Base-by-base conservation (phyloP, 2,797 vertebrate genomes). In the Toxotes lorentzi region DNA sequence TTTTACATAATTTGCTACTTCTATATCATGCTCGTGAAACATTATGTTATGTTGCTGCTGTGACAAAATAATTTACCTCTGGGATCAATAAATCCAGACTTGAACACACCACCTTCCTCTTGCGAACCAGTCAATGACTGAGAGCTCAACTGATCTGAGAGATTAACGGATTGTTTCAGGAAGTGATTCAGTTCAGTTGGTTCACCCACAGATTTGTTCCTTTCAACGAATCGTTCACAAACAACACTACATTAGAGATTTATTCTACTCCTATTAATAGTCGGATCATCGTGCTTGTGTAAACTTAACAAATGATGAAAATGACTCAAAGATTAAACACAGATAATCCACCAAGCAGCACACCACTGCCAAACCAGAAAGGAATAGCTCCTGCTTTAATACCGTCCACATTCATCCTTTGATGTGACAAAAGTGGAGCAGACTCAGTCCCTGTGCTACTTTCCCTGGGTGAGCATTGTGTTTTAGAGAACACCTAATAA, bases 401-500 rank as follows among this genome's bases (percentile, higher is more conserved):
- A 63, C 54, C 21, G 45, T 73, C 61, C 67, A 51, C 48, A 71
- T 38, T 75, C 35, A 45, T 38, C 40, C 58, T 85, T 75, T 82
- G 45, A 71, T 88, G 73, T 71, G 61, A 70, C 65, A 59, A 62
- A 82, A 84, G 74, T 67, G 61, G 77, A 86, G 76, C 66, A 78
- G 61, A 73, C 67, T 85, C 47, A 23, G 63, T 78, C 71, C 56
- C 53, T 30, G 32, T 73, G 57, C 69, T 69, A 21, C 62, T 27
- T 61, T 43, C 72, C 62, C 69, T 38, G 63, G 13, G 38, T 76
- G 2, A 74, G 47, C 54, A 13, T 69, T 73, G 76, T 73, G 74
- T 86, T 72, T 35, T 48, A 71, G 53, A 80, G 66, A 56, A 59
- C 64, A 73, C 75, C 70, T 79, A 64, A 75, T 86, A 82, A 89